These are phyloP conservation scores for Platycheirus rosarum DNA, from an alignment of 2,888 invertebrate species.

Conservation along the genomic window DNA sequence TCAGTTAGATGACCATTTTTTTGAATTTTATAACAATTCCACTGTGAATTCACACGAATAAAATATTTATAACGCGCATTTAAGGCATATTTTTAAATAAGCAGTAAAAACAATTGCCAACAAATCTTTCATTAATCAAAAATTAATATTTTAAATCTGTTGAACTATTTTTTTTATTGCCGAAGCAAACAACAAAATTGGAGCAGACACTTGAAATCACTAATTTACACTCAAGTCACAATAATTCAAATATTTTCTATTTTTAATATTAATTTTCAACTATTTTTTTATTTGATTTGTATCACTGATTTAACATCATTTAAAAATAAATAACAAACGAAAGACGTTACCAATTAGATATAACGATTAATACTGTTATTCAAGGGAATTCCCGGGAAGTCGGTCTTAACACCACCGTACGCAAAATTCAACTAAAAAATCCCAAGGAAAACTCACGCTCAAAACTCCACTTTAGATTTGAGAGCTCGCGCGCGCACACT, in stretches of 20 bases:
- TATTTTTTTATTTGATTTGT: not conserved
- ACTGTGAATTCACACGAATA: constrained; percentile 34
- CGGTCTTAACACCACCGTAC: constrained; percentile 81
- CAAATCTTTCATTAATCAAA: constrained; percentile 22
- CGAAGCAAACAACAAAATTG: constrained; percentile 3
- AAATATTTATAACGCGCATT: not conserved
- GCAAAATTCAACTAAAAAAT: constrained; percentile 81
- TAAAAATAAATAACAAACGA: constrained; percentile 8
- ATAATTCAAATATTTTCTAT: not conserved
- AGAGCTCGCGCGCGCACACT: not conserved
- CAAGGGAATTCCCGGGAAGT: constrained; percentile 76
- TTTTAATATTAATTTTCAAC: constrained; percentile 1
- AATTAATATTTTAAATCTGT: constrained; percentile 27
- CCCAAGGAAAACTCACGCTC: constrained; percentile 69
- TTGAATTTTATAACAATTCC: not conserved
- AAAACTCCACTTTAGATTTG: constrained; percentile 64
- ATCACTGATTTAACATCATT: constrained; percentile 5
- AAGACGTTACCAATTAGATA: constrained; percentile 22
- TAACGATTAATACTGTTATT: constrained; percentile 50
- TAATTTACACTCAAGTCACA: constrained; percentile 5
- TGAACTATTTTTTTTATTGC: constrained; percentile 29
- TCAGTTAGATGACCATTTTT: not conserved
- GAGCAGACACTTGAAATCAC: constrained; percentile 8
- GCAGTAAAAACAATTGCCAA: constrained; percentile 24
- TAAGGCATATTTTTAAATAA: constrained; percentile 19